Evolutionary conservation across 2,113 vertebrate species (phyloP).

Genomic region (Chionomys nivalis): DNA sequence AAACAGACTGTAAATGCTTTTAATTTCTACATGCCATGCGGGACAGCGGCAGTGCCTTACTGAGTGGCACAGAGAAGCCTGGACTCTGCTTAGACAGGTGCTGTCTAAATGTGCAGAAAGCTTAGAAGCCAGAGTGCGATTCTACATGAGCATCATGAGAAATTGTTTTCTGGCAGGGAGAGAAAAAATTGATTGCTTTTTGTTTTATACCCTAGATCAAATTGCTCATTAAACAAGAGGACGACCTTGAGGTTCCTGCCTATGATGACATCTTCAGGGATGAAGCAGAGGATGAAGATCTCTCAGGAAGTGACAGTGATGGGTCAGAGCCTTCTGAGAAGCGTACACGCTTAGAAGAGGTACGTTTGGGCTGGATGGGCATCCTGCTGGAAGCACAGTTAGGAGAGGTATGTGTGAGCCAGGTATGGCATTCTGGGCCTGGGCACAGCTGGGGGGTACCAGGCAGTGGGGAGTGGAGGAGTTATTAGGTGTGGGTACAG

Average conservation of each 20-base stretch:
- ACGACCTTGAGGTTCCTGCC: conserved; percentile 93
- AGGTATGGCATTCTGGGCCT: neutral
- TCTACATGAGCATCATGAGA: neutral
- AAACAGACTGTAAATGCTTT: neutral
- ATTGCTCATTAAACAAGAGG: conserved; percentile 95
- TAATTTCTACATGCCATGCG: neutral
- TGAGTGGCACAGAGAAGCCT: neutral
- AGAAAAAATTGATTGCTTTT: neutral
- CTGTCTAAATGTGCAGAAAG: neutral
- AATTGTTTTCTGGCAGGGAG: neutral
- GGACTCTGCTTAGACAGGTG: neutral
- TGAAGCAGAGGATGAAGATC: conserved; percentile 89
- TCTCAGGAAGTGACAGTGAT: conserved; percentile 91
- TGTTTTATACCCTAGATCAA: conserved; percentile 89
- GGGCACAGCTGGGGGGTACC: neutral
- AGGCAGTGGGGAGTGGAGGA: neutral
- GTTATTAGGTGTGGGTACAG: neutral
- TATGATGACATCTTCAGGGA: conserved; percentile 98
- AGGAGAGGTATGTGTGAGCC: conserved; percentile 88
- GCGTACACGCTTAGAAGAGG: conserved; percentile 94
- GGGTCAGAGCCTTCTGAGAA: conserved; percentile 94
- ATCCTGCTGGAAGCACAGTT: conserved; percentile 82
- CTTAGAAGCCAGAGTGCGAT: neutral
- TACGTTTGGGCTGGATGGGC: conserved; percentile 58
- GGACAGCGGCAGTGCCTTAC: neutral